Percentiles rank a stretch among this genome's conserved stretches.
These are phyloP conservation scores for Hippopotamus amphibius DNA, from an alignment of 2,113 vertebrate genomes.

Conservation along the genomic window DNA sequence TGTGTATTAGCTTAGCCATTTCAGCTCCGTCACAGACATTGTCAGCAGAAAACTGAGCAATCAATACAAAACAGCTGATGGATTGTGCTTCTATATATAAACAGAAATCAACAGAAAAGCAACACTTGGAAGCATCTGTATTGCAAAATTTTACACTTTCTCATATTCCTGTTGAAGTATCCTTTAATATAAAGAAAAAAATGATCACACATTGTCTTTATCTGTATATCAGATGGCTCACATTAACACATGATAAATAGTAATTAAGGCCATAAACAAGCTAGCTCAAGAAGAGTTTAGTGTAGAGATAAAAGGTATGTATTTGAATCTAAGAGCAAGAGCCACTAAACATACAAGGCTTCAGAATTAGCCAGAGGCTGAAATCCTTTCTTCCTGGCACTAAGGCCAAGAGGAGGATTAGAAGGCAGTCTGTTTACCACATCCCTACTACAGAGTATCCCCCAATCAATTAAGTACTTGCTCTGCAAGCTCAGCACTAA, in stretches of 20 bases:
- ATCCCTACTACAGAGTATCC: neutral
- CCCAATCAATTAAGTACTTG: neutral
- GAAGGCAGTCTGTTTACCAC: neutral
- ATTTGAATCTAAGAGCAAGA: neutral
- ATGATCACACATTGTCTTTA: neutral
- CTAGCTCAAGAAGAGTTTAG: neutral
- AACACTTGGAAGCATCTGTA: neutral
- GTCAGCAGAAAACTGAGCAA: constrained; percentile 56
- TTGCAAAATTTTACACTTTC: neutral
- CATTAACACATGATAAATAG: neutral
- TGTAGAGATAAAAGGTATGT: too few relatives aligned
- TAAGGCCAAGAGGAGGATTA: neutral
- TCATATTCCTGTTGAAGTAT: constrained; percentile 10
- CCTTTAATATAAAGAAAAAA: neutral
- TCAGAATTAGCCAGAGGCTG: neutral
- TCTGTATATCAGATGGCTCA: neutral
- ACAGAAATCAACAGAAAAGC: constrained; percentile 54
- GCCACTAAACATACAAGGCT: neutral
- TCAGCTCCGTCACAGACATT: constrained; percentile 43
- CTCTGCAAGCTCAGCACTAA: neutral
- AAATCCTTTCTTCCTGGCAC: neutral
- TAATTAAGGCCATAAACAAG: neutral
- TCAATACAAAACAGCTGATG: constrained; percentile 53
- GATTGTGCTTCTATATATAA: neutral
- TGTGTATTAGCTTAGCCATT: neutral